A percentile compares a stretch with the other conserved stretches of the same genome.
phyloP scores from a whole-genome alignment of 2,113 vertebrate species.

The Callocephalon fimbriatum region DNA sequence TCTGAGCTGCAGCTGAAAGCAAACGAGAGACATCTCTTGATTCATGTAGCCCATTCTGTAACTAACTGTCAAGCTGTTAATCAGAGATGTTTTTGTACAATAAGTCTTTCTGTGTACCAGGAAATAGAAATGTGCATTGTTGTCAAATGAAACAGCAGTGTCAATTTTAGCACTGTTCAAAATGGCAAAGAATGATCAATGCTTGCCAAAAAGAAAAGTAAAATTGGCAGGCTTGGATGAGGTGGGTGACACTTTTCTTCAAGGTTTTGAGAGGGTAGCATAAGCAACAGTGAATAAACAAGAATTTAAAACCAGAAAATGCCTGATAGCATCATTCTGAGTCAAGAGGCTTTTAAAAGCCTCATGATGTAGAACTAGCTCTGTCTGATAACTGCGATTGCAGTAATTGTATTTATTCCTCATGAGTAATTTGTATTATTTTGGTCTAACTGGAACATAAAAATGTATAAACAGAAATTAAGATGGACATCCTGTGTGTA shows the following conservation, averaged over 20 bases:
- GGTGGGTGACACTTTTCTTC: not conserved
- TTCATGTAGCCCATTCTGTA: not conserved
- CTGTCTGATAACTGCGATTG: not conserved
- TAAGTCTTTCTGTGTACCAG: not conserved
- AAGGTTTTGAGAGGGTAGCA: not conserved
- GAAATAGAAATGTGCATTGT: constrained; percentile 44
- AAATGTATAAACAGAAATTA: not conserved
- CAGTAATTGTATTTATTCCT: not conserved
- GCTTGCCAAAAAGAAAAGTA: not conserved
- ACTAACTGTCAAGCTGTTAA: constrained; percentile 1
- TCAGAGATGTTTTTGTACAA: not conserved
- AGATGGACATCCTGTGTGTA: not conserved
- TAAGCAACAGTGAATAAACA: not conserved
- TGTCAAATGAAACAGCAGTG: constrained; percentile 22
- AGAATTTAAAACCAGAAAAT: not conserved
- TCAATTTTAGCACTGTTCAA: constrained; percentile 4
- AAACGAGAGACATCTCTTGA: not conserved
- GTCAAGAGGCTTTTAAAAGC: not conserved
- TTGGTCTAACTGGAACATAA: not conserved
- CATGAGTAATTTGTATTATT: not conserved
- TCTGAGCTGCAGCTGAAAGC: not conserved
- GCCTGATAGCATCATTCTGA: not conserved
- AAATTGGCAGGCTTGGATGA: not conserved
- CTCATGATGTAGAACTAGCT: not conserved
- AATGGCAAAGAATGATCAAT: not conserved